phyloP scores from a whole-genome alignment of 1,140 invertebrate genomes.

The Drosophila equinoxialis region DNA sequence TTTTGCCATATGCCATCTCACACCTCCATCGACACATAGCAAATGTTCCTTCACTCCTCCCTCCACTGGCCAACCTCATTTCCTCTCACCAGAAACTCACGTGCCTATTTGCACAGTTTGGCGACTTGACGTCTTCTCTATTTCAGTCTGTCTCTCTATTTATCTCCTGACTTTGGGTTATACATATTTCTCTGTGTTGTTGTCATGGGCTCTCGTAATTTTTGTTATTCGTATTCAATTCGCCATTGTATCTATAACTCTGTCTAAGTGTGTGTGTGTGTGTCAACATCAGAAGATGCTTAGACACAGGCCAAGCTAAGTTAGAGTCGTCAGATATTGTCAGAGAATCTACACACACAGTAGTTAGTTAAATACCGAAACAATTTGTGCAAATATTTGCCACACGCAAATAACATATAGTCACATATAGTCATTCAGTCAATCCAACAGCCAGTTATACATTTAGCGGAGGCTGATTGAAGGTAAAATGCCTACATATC shows the following conservation, averaged over 20 bases:
- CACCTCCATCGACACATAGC: slow-evolving; percentile 19
- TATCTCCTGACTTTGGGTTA: slow-evolving; percentile 33
- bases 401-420: slow-evolving; percentile 55
- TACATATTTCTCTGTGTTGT: slow-evolving; percentile 35
- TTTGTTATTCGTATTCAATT: slow-evolving; percentile 39
- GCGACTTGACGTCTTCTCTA: slow-evolving; percentile 9
- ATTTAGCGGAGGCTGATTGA: slow-evolving; percentile 16
- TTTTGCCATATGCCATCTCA: slow-evolving; percentile 31
- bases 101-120: slow-evolving; percentile 72
- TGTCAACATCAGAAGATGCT: slow-evolving; percentile 36
- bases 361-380: slow-evolving; percentile 62
- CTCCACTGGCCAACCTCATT: slow-evolving; percentile 14
- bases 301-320: slow-evolving; percentile 17
- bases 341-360: slow-evolving; percentile 52
- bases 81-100: slow-evolving; percentile 36
- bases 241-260: slow-evolving; percentile 14
- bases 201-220: slow-evolving; percentile 23
- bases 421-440: slow-evolving; percentile 34
- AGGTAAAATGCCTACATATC: slow-evolving; percentile 1
- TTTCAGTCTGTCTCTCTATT: slow-evolving; percentile 1
- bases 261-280: not conserved
- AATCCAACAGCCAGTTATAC: not conserved
- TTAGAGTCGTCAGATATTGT: slow-evolving; percentile 15
- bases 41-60: slow-evolving; percentile 22
- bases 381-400: slow-evolving; percentile 65